These are phyloP conservation scores for Melanotaenia maccullochi DNA, from an alignment of 2,797 vertebrate genomes.

Conservation along the genomic window DNA sequence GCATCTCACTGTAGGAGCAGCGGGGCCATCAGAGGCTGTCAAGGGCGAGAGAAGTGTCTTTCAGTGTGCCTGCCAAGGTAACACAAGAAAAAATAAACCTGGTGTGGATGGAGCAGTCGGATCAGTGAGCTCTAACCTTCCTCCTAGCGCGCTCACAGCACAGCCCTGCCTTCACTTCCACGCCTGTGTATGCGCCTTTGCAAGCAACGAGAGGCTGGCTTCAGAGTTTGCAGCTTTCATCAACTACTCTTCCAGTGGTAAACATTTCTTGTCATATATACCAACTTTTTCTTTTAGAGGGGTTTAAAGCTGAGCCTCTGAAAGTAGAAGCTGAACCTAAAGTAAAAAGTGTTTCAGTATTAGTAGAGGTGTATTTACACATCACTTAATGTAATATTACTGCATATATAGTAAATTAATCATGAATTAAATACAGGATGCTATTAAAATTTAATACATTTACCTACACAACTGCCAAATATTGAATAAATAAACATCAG, in stretches of 20 bases:
- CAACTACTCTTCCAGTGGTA: slow-evolving; percentile 81
- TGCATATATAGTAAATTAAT: neutral
- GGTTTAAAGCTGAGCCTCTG: neutral
- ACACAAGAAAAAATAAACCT: slow-evolving; percentile 34
- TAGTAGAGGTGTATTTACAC: neutral
- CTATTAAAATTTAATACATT: neutral
- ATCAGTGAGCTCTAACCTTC: neutral
- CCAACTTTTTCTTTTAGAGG: neutral
- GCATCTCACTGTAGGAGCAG: slow-evolving; percentile 84
- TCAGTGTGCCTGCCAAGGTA: slow-evolving; percentile 72
- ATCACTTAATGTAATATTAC: neutral
- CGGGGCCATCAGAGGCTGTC: slow-evolving; percentile 40
- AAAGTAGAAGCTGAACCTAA: neutral
- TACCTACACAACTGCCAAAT: no score
- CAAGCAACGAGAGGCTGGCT: slow-evolving; percentile 89
- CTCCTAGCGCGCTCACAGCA: neutral
- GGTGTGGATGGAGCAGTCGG: slow-evolving; percentile 15
- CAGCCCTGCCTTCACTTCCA: slow-evolving; percentile 90
- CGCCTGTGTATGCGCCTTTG: slow-evolving; percentile 93
- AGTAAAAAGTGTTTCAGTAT: neutral
- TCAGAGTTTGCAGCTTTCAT: slow-evolving; percentile 90
- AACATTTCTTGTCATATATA: neutral
- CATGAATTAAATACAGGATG: neutral
- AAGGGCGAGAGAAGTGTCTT: slow-evolving; percentile 64
- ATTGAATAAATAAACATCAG: no score